Conservation (phyloP, 2,113 vertebrate genomes). For the Pseudolaguvia tuberculata region DNA sequence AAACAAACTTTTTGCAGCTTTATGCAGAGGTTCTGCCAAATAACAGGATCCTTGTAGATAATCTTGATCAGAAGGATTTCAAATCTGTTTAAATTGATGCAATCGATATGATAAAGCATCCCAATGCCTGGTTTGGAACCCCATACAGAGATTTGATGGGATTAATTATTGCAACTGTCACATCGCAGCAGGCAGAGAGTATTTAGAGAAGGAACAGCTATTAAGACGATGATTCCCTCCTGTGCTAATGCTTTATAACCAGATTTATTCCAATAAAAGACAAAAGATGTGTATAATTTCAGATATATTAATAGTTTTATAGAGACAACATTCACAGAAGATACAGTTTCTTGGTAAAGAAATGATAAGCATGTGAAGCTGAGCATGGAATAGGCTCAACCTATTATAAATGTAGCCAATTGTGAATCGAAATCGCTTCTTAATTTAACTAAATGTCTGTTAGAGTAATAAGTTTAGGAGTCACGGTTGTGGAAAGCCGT, state of each 20-base stretch:
- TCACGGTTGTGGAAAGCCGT: neutral
- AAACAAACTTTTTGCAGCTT: slow-evolving; percentile 1
- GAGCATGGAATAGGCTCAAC: neutral
- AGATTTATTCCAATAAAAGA: neutral
- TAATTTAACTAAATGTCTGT: neutral
- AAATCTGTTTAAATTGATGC: neutral
- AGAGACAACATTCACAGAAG: neutral
- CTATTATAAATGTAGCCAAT: neutral
- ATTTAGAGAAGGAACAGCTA: slow-evolving; percentile 22
- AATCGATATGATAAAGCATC: neutral
- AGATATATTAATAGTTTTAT: neutral
- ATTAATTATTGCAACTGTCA: slow-evolving; percentile 37
- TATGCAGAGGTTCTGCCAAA: neutral
- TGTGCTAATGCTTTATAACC: slow-evolving; percentile 2
- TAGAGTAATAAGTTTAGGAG: neutral
- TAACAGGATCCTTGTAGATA: neutral
- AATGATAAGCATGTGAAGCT: neutral
- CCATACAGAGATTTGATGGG: neutral
- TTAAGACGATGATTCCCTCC: slow-evolving; percentile 7
- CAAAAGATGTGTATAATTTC: neutral
- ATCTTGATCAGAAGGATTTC: neutral
- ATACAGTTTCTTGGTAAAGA: neutral
- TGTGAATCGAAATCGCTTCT: neutral
- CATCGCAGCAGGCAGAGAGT: slow-evolving; percentile 26
- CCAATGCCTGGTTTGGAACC: neutral